These are phyloP conservation scores for Emys orbicularis DNA, from an alignment of 2,797 vertebrate genomes.

Conservation along the genomic window DNA sequence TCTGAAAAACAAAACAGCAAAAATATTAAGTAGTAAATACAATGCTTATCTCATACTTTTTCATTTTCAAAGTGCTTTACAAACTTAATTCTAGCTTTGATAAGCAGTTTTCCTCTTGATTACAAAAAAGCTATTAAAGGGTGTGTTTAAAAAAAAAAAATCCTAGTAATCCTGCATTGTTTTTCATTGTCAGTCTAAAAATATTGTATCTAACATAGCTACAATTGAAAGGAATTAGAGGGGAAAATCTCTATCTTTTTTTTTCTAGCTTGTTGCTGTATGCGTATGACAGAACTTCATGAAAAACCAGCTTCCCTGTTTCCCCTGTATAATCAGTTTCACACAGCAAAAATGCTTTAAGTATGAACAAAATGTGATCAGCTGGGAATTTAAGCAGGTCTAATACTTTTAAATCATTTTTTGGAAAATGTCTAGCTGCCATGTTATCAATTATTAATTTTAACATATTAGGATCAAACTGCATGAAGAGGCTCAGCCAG, in stretches of 20 bases:
- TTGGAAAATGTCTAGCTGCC: neutral
- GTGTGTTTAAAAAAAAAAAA: neutral
- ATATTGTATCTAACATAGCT: neutral
- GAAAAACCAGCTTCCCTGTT: neutral
- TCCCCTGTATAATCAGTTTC: neutral
- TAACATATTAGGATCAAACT: neutral
- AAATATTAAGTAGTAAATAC: rapidly evolving
- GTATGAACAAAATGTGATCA: neutral
- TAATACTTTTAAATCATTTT: neutral
- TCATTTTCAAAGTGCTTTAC: neutral
- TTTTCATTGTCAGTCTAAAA: neutral
- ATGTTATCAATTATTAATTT: neutral
- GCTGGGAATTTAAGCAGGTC: neutral
- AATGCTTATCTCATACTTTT: rapidly evolving
- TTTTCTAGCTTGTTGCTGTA: neutral
- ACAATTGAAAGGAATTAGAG: neutral
- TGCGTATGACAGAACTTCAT: neutral
- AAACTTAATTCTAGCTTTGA: neutral
- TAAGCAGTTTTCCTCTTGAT: neutral
- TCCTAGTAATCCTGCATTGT: neutral
- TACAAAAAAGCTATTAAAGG: neutral
- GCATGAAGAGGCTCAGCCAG: rapidly evolving
- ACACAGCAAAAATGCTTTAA: neutral
- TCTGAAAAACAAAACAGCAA: neutral
- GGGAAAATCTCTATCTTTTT: neutral